A percentile compares a stretch with the other conserved stretches of the same genome.
Conservation (phyloP, 2,888 invertebrate species). For the Kuschelorhynchus macadamiae region DNA sequence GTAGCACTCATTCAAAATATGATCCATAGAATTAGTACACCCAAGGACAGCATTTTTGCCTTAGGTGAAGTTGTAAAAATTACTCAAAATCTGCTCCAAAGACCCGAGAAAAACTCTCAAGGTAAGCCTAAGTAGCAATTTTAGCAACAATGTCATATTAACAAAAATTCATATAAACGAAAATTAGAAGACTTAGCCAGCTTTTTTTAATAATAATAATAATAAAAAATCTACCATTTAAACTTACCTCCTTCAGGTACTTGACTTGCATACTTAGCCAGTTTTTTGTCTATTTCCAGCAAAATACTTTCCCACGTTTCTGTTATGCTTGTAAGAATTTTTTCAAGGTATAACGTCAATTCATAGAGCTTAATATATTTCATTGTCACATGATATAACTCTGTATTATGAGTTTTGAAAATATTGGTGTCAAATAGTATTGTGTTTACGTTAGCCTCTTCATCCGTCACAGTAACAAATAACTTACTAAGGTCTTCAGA, state of each 20-base stretch:
- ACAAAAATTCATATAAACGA: no score
- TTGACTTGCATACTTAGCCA: slow-evolving; percentile 88
- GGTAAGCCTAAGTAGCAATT: no score
- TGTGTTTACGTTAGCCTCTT: slow-evolving; percentile 68
- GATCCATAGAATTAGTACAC: no score
- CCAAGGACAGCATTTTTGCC: no score
- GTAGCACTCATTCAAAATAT: no score
- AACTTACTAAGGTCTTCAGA: slow-evolving; percentile 81
- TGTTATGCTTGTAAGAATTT: slow-evolving; percentile 84
- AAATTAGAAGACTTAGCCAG: no score
- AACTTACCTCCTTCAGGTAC: slow-evolving; percentile 77
- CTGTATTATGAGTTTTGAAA: slow-evolving; percentile 76
- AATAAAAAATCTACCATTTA: no score
- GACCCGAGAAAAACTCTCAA: no score
- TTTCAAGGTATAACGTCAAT: slow-evolving; percentile 79
- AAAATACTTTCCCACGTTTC: slow-evolving; percentile 97
- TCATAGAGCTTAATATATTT: slow-evolving; percentile 77
- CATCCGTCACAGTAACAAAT: slow-evolving; percentile 75
- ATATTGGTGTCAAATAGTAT: slow-evolving; percentile 74
- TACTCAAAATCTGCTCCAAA: no score
- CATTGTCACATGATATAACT: slow-evolving; percentile 80
- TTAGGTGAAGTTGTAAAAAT: no score
- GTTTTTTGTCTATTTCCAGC: slow-evolving; percentile 93
- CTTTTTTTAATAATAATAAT: no score
- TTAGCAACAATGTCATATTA: no score